phyloP scores from a whole-genome alignment of 2,888 invertebrate species.

The Hyposoter didymator region DNA sequence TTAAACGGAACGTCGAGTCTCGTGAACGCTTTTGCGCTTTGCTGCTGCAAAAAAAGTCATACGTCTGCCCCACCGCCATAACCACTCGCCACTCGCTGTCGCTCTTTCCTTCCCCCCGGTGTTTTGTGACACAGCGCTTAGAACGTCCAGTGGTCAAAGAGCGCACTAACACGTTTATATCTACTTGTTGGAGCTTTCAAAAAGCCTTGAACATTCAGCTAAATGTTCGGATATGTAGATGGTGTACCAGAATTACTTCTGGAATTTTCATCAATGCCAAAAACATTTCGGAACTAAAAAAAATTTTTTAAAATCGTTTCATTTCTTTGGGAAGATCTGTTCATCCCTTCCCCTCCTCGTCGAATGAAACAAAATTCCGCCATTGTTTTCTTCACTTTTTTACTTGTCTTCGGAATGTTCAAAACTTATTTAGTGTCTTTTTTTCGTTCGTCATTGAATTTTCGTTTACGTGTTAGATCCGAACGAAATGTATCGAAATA shows the following conservation, averaged over 20 bases:
- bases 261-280: neutral
- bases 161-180: conserved; percentile 69
- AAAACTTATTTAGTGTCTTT: no score
- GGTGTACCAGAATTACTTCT: neutral
- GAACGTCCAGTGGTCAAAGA: conserved; percentile 13
- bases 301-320: neutral
- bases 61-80: neutral
- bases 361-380: neutral
- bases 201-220: conserved; percentile 75
- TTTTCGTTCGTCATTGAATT: neutral
- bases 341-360: neutral
- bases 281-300: neutral
- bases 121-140: neutral
- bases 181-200: conserved; percentile 78
- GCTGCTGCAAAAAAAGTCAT: conserved; percentile 17
- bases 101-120: conserved; percentile 18
- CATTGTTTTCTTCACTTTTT: neutral
- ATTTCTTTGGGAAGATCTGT: neutral
- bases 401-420: no score
- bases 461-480: neutral
- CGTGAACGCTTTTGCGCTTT: conserved; percentile 15
- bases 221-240: neutral
- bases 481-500: neutral
- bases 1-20: conserved; percentile 19
- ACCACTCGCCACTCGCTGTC: conserved; percentile 28